Evolutionary conservation across 2,113 vertebrate species (phyloP), one percentile per base, ranked within the genome.

Genomic region (Pongo pygmaeus): DNA sequence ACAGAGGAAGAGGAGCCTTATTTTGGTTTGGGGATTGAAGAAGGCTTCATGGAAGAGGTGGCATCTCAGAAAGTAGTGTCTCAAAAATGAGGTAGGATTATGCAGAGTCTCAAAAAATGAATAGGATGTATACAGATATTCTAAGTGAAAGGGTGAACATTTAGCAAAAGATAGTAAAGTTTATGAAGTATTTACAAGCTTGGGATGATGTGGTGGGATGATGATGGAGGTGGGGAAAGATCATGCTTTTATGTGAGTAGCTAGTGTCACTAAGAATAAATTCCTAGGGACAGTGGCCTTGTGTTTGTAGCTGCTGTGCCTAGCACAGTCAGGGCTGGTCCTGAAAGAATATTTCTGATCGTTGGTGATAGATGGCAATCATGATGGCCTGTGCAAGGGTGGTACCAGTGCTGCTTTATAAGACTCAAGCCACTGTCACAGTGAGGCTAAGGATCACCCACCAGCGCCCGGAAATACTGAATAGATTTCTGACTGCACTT

Each of bases 261-360:
- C 84, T 78, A 48, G 32, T 32, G 35, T 38, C 48, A 7, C 27
- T 6, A n/a, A 13, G 20, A 14, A 2, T 10, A 61, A 10, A 50
- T n/a, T 46, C 38, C 6, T 3, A 25, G 46, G 20, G 48, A 30
- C 8, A 4, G 50, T 0, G 18, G 25, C 80, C 13, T 0, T 30
- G 52, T 43, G 38, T 92, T 7, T 9, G 27, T 8, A 77, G 70
- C 70, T 22, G 8, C 55, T 20, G 7, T 11, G 25, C 30, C 87
- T 2, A 4, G 27, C 16, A 43, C 0, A 1, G 6, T 8, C 50
- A 10, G 0, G 74, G 67, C 43, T 57, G 40, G 14, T 52, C 59
- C 67, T n/a, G n/a, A 11, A 3, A 18, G 87, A 55, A 20, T 0
- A 10, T 38, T 23, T 81, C n/a, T 27, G 22, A 11, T 59, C 32